Evolutionary conservation across 2,888 invertebrate genomes (phyloP).

Genomic region (Vandiemenella viatica): DNA sequence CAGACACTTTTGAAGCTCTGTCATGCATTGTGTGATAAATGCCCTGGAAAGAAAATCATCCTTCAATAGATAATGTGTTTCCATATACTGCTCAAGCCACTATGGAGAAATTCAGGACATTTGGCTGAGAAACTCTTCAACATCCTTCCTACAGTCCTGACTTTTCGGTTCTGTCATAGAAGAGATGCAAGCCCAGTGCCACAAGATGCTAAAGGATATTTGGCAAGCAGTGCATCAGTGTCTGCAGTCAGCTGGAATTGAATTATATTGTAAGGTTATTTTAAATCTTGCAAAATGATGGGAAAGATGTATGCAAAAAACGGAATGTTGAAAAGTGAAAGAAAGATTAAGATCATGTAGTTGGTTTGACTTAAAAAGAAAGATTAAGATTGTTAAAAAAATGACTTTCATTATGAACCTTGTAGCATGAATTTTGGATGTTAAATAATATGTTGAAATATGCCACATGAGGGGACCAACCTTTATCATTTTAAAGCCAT

Average conservation of each 20-base stretch:
- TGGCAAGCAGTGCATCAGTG: too few species aligned
- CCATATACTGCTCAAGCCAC: not conserved
- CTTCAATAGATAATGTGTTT: not conserved
- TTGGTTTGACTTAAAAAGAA: too few species aligned
- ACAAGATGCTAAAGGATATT: not conserved
- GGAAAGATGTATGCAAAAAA: too few species aligned
- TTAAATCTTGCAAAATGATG: too few species aligned
- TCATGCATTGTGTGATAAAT: not conserved
- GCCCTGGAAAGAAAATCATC: not conserved
- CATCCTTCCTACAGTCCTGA: not conserved
- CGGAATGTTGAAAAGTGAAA: too few species aligned
- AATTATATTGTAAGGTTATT: not conserved
- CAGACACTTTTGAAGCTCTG: constrained; percentile 1
- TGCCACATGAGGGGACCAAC: too few species aligned
- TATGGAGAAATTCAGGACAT: not conserved
- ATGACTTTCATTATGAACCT: too few species aligned
- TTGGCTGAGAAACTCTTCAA: not conserved
- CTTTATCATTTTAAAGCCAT: too few species aligned
- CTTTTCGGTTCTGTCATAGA: not conserved
- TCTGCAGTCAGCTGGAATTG: not conserved
- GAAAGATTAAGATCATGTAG: too few species aligned
- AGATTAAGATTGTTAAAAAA: too few species aligned
- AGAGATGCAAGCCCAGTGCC: not conserved
- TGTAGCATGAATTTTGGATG: too few species aligned
- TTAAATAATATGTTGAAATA: too few species aligned